Percentiles rank a stretch among this genome's conserved stretches.
phyloP scores from a whole-genome alignment of 2,113 vertebrate genomes.

The Trogon surrucura region DNA sequence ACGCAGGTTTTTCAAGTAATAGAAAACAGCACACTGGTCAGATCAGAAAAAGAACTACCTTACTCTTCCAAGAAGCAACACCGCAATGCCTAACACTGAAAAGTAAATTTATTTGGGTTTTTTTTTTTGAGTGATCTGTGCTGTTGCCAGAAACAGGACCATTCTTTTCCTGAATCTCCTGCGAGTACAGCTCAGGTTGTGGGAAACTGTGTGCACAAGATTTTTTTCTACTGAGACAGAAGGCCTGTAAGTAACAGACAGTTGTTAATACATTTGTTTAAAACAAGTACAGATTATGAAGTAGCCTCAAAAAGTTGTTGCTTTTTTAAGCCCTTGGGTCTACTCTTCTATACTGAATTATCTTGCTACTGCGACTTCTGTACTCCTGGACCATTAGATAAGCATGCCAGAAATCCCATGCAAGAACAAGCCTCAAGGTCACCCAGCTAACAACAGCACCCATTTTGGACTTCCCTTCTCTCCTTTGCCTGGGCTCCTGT shows the following conservation, averaged over 20 bases:
- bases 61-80: background rate
- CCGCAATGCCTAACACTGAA: background rate
- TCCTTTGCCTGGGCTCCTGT: background rate
- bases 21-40: background rate
- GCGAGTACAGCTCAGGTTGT: background rate
- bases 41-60: background rate
- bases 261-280: background rate
- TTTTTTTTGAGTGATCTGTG: background rate
- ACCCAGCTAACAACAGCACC: fast-evolving
- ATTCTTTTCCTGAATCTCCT: background rate
- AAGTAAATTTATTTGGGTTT: background rate
- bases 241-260: background rate
- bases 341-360: background rate
- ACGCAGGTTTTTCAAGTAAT: background rate
- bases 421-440: background rate
- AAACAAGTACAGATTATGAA: background rate
- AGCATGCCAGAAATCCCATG: background rate
- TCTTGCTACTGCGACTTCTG: background rate
- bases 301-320: background rate
- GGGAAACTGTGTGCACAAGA: background rate
- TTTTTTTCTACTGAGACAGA: background rate
- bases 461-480: background rate
- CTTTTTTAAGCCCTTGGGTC: background rate
- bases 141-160: background rate
- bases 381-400: background rate